phyloP scores from a whole-genome alignment of 2,797 vertebrate species.

The Nyctibius grandis region DNA sequence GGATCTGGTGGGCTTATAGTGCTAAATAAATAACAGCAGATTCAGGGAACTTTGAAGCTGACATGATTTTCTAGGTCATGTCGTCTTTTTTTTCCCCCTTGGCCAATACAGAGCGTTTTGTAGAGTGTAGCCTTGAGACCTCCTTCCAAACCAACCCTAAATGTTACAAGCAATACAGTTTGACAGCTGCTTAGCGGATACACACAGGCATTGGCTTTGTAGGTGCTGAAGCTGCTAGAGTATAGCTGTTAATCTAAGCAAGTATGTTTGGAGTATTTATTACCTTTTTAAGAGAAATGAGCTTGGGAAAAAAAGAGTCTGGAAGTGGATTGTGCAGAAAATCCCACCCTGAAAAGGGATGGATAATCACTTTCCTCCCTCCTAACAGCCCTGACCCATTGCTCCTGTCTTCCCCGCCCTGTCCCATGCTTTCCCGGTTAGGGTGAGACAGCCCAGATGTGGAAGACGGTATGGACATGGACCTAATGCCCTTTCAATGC shows the following conservation, averaged over 20 bases:
- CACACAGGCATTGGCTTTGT: background rate
- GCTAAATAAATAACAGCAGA: constrained; percentile 41
- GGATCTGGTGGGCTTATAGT: constrained; percentile 24
- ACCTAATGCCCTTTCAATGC: background rate
- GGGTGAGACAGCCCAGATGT: background rate
- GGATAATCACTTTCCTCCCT: background rate
- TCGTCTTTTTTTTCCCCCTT: background rate
- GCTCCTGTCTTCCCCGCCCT: background rate
- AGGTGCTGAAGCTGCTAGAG: constrained; percentile 17
- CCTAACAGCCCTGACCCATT: background rate
- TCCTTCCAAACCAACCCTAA: constrained; percentile 4
- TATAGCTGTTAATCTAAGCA: background rate
- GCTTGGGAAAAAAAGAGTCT: background rate
- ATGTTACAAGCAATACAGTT: constrained; percentile 24
- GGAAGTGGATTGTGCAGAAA: background rate
- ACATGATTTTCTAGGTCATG: constrained; percentile 18
- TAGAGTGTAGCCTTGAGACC: constrained; percentile 22
- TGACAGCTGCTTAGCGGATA: constrained; percentile 8
- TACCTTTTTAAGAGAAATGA: background rate
- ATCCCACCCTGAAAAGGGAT: background rate
- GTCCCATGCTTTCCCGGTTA: background rate
- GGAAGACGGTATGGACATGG: background rate
- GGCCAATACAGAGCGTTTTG: constrained; percentile 37
- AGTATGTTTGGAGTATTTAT: constrained; percentile 50
- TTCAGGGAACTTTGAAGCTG: constrained; percentile 7